Conservation (phyloP, 1,140 invertebrate species). For the Heliothis virescens region DNA sequence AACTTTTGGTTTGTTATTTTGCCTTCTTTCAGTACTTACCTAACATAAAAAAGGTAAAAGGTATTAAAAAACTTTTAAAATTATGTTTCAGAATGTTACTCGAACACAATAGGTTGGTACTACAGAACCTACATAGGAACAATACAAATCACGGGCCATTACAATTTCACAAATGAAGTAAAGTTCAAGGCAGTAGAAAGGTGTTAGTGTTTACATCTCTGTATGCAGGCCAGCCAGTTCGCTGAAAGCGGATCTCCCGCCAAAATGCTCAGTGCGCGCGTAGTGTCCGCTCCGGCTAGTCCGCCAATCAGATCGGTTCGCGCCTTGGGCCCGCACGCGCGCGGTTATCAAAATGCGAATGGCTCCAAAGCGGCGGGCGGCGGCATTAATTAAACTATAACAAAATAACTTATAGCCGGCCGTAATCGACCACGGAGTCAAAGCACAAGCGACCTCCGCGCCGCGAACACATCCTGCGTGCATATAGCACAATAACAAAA, state of each 20-base stretch:
- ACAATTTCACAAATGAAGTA: neutral
- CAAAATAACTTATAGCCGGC: slow-evolving; percentile 76
- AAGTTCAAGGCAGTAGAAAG: slow-evolving; percentile 55
- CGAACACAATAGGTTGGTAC: no score
- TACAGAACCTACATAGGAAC: no score
- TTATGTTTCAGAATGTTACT: no score
- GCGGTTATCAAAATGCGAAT: slow-evolving; percentile 79
- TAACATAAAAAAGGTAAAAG: no score
- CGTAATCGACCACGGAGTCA: slow-evolving; percentile 61
- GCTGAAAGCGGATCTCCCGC: slow-evolving; percentile 68
- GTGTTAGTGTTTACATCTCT: slow-evolving; percentile 22
- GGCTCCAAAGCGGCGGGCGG: slow-evolving; percentile 53
- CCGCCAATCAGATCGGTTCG: slow-evolving; percentile 77
- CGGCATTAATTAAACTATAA: slow-evolving; percentile 70
- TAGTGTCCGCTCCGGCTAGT: slow-evolving; percentile 58
- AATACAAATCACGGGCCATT: no score
- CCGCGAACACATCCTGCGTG: slow-evolving; percentile 65
- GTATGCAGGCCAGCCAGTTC: slow-evolving; percentile 23
- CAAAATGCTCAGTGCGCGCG: slow-evolving; percentile 63
- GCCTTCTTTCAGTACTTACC: no score
- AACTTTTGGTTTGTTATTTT: no score
- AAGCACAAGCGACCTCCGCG: slow-evolving; percentile 66
- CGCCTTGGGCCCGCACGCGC: slow-evolving; percentile 72
- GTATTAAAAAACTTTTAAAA: no score
- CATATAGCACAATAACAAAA: slow-evolving; percentile 60